phyloP scores from a whole-genome alignment of 2,888 invertebrate genomes.

The Cheilosia impressa region DNA sequence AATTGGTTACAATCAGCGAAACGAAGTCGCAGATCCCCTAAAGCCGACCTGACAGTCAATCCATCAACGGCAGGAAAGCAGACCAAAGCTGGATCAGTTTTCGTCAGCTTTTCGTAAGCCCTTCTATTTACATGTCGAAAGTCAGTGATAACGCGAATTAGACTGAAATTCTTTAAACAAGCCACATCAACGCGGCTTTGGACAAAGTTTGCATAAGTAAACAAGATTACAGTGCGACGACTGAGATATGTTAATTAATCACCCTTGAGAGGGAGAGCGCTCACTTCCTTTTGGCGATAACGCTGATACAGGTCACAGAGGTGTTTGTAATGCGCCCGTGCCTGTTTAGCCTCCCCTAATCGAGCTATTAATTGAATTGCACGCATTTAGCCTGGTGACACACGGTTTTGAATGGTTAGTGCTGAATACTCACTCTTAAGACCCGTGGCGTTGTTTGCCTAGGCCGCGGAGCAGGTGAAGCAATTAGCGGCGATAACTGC shows the following conservation, averaged over 20 bases:
- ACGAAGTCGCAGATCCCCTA: background rate
- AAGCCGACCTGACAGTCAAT: conserved; percentile 6
- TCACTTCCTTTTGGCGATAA: background rate
- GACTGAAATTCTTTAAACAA: background rate
- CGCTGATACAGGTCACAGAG: background rate
- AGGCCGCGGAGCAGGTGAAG: background rate
- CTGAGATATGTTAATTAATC: conserved; percentile 8
- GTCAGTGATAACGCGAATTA: conserved; percentile 2
- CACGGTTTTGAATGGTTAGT: background rate
- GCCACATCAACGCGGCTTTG: background rate
- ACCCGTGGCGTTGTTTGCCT: background rate
- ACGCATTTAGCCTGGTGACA: background rate
- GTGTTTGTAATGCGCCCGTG: background rate
- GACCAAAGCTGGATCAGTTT: conserved; percentile 20
- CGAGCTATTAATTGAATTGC: background rate
- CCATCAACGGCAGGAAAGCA: background rate
- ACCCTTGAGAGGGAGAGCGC: background rate
- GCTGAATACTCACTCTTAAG: background rate
- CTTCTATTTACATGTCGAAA: conserved; percentile 16
- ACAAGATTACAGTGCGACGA: conserved; percentile 14
- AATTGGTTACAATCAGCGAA: background rate
- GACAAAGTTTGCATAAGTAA: conserved; percentile 21
- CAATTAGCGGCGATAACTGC: conserved; percentile 15
- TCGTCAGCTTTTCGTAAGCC: background rate
- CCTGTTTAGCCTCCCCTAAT: background rate